Evolutionary conservation across 1,140 invertebrate species (phyloP).

Genomic region (Pogonomyrmex barbatus): DNA sequence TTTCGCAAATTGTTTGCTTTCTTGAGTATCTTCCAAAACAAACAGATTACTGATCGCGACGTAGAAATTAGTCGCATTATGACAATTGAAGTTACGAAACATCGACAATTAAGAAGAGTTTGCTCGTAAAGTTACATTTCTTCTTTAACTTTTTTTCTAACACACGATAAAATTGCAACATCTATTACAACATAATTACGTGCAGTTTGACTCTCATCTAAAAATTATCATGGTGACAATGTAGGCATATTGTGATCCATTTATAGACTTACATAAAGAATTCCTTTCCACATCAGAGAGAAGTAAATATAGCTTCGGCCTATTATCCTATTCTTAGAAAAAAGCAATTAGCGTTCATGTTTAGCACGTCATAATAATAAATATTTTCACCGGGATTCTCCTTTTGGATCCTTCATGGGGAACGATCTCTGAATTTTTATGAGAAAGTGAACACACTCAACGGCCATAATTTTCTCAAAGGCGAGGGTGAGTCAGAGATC

Average conservation of each 20-base stretch:
- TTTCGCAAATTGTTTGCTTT: constrained; percentile 33
- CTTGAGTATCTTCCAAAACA: not conserved
- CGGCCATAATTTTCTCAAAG: constrained; percentile 63
- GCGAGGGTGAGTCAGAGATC: constrained; percentile 72
- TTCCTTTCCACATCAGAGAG: not conserved
- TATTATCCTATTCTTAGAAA: constrained; percentile 26
- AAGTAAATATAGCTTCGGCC: constrained; percentile 35
- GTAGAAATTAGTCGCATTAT: not conserved
- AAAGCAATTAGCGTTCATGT: constrained; percentile 45
- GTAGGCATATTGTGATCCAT: constrained; percentile 5
- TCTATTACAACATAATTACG: not conserved
- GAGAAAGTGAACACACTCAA: constrained; percentile 65
- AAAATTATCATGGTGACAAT: constrained; percentile 26
- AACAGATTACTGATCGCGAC: not conserved
- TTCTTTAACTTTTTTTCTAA: constrained; percentile 20
- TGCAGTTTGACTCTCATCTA: not conserved
- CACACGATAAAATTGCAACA: constrained; percentile 24
- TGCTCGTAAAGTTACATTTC: constrained; percentile 32
- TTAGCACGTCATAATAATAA: constrained; percentile 51
- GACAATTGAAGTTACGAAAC: constrained; percentile 9
- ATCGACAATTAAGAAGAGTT: not conserved
- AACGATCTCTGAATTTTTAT: constrained; percentile 61
- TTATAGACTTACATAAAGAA: constrained; percentile 12
- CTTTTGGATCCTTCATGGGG: not conserved
- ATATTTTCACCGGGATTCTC: not conserved